phyloP scores from a whole-genome alignment of 2,797 vertebrate genomes.

The Halcyon smyrnensis region DNA sequence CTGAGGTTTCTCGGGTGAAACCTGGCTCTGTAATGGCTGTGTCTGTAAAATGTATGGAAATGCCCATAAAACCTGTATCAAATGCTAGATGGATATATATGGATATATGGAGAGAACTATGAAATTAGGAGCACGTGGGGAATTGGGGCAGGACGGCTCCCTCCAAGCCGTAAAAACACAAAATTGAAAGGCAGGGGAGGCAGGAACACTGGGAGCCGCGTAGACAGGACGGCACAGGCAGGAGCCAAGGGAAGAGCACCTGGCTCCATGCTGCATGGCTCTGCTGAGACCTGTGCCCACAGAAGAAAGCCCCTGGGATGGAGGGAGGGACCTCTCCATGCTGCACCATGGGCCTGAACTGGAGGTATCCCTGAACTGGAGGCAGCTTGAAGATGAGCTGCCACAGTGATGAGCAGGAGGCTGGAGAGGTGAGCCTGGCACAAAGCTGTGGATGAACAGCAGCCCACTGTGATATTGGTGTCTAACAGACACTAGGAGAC shows the following conservation, averaged over 20 bases:
- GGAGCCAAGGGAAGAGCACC: slow-evolving; percentile 36
- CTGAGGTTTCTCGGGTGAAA: slow-evolving; percentile 83
- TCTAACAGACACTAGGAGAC: background rate
- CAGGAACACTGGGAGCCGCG: slow-evolving; percentile 57
- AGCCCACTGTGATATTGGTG: accelerated
- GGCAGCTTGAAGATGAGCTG: background rate
- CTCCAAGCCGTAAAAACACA: slow-evolving; percentile 77
- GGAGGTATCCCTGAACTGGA: background rate
- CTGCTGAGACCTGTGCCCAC: accelerated
- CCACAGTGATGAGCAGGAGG: background rate
- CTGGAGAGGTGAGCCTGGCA: background rate
- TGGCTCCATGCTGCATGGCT: background rate
- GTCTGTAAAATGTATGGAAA: slow-evolving; percentile 84
- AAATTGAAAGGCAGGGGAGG: slow-evolving; percentile 70
- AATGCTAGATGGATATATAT: slow-evolving; percentile 79
- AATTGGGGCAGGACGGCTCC: slow-evolving; percentile 77
- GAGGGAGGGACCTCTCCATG: background rate
- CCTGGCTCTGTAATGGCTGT: slow-evolving; percentile 80
- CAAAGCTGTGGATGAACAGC: background rate
- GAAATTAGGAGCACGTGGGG: slow-evolving; percentile 78
- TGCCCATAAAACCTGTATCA: slow-evolving; percentile 85
- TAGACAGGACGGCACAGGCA: slow-evolving; percentile 64
- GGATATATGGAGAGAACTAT: slow-evolving; percentile 80
- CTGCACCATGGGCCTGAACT: background rate
- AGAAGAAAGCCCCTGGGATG: accelerated